Evolutionary conservation across 2,797 vertebrate species (phyloP).

Genomic region (Pseudochaenichthys georgianus): DNA sequence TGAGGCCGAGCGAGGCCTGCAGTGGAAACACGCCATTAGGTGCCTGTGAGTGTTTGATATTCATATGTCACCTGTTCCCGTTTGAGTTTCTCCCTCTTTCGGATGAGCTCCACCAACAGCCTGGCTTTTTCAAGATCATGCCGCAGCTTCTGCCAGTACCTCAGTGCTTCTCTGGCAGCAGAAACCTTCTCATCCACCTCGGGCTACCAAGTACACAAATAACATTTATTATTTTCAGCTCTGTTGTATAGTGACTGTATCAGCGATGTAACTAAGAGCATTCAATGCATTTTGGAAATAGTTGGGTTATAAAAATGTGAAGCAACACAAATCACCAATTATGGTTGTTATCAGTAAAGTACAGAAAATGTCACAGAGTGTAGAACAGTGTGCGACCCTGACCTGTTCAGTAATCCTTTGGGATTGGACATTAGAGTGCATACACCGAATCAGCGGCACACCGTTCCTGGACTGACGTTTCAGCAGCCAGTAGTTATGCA

Average conservation of each 20-base stretch:
- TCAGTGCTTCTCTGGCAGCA: conserved; percentile 93
- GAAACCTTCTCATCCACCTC: conserved; percentile 90
- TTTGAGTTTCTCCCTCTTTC: conserved; percentile 84
- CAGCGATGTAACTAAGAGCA: neutral
- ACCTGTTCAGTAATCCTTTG: conserved; percentile 93
- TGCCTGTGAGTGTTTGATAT: neutral
- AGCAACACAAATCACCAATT: neutral
- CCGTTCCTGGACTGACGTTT: conserved; percentile 97
- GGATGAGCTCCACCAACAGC: conserved; percentile 95
- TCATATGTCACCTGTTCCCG: conserved; percentile 88
- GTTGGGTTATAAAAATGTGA: neutral
- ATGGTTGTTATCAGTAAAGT: neutral
- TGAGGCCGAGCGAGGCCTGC: too few relatives aligned
- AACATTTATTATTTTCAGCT: conserved; percentile 21
- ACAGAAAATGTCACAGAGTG: neutral
- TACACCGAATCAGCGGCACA: conserved; percentile 92
- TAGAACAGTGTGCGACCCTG: conserved; percentile 37
- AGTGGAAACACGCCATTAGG: neutral
- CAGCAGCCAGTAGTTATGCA: conserved; percentile 97
- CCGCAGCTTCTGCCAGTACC: conserved; percentile 97
- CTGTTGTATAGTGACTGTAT: neutral
- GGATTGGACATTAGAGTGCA: conserved; percentile 91
- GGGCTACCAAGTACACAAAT: conserved; percentile 77
- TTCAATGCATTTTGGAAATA: neutral
- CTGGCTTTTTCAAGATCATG: conserved; percentile 96